Percentiles rank a stretch among this genome's conserved stretches.
These are phyloP conservation scores for Otis tarda DNA, from an alignment of 2,113 vertebrate genomes.

Conservation along the genomic window DNA sequence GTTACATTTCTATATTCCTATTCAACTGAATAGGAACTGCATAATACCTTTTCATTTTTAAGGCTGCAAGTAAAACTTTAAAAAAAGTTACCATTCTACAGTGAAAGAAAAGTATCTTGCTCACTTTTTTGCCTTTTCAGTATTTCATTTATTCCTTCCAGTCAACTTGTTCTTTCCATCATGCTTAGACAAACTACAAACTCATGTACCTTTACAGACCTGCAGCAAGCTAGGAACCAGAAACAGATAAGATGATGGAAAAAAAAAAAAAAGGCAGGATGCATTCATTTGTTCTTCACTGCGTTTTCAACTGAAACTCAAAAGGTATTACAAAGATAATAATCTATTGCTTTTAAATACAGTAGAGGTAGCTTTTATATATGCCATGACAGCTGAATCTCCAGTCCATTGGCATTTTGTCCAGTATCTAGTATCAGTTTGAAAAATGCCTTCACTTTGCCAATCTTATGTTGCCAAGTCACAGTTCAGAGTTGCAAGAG, in stretches of 20 bases:
- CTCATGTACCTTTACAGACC: neutral
- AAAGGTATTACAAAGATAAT: neutral
- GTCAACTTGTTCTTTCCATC: neutral
- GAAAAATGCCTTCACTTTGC: slow-evolving; percentile 3
- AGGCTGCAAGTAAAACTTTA: neutral
- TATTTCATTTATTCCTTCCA: slow-evolving; percentile 2
- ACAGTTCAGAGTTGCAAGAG: neutral
- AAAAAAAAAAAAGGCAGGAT: neutral
- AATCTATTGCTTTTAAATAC: neutral
- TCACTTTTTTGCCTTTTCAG: neutral
- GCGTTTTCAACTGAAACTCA: neutral
- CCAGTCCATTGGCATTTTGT: neutral
- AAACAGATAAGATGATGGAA: neutral
- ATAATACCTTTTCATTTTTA: neutral
- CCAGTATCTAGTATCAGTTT: neutral
- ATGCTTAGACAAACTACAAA: neutral
- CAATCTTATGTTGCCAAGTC: neutral
- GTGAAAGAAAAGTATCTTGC: neutral
- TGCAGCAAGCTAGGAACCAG: neutral
- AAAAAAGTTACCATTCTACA: neutral
- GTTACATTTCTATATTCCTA: neutral
- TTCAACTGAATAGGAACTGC: neutral
- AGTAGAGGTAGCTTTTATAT: neutral
- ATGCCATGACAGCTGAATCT: neutral
- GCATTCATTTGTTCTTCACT: neutral